Evolutionary conservation across 2,888 invertebrate genomes (phyloP).

Genomic region (Amblyteles armatorius): DNA sequence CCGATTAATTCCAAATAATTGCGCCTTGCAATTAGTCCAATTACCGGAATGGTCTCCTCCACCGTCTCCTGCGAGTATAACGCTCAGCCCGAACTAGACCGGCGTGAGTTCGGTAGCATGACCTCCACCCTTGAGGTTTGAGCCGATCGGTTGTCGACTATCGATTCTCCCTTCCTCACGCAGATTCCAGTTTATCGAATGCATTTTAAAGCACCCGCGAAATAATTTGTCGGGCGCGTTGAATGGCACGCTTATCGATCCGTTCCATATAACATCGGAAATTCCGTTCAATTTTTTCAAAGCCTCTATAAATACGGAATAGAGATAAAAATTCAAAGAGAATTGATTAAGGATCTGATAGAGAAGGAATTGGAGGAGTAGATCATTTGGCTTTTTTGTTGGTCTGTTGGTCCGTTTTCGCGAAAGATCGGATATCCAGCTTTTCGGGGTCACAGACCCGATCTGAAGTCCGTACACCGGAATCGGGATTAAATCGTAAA

Average conservation of each 20-base stretch:
- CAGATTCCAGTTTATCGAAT: not conserved
- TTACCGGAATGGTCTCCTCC: conserved; percentile 68
- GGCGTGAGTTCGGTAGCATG: conserved; percentile 9
- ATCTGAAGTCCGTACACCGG: conserved; percentile 39
- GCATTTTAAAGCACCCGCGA: not conserved
- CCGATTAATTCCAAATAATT: conserved; percentile 79
- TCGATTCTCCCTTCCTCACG: not conserved
- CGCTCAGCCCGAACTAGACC: not conserved
- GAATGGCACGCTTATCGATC: not conserved
- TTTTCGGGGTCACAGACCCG: conserved; percentile 7
- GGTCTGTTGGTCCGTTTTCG: conserved; percentile 17
- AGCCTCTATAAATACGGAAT: not conserved
- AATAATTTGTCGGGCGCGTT: not conserved
- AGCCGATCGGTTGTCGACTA: not conserved
- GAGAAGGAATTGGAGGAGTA: not conserved
- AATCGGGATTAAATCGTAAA: conserved; percentile 53
- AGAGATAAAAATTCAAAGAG: not conserved
- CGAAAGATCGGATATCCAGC: conserved; percentile 18
- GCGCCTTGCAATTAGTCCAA: conserved; percentile 75
- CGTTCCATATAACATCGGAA: not conserved
- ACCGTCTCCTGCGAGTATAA: conserved; percentile 6
- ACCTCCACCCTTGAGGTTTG: conserved; percentile 10
- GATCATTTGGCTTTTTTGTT: conserved; percentile 32
- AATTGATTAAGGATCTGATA: not conserved
- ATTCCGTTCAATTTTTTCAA: not conserved